Evolutionary conservation across 2,113 vertebrate species (phyloP).

Genomic region (Mus spicilegus): DNA sequence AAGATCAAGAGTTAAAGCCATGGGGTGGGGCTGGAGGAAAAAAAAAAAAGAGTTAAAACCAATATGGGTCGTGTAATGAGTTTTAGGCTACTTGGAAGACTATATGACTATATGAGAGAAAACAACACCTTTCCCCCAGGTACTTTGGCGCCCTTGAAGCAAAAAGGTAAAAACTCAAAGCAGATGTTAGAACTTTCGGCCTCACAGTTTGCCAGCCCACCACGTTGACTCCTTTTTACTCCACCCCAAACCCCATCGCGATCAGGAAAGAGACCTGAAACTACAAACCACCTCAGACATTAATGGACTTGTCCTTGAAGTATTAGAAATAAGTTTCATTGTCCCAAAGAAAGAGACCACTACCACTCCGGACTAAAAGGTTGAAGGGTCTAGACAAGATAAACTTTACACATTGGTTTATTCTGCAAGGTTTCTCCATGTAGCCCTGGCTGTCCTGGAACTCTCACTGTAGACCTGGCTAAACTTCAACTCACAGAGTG

Average conservation of each 20-base stretch:
- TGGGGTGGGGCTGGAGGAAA: too few species aligned
- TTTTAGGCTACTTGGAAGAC: neutral
- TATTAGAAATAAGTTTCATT: neutral
- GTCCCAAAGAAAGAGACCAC: neutral
- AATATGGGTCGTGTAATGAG: neutral
- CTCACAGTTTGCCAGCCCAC: neutral
- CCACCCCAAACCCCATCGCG: neutral
- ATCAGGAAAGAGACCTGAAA: neutral
- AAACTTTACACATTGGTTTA: neutral
- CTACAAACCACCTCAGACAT: neutral
- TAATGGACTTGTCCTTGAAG: neutral
- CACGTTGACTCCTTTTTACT: neutral
- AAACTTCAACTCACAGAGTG: neutral
- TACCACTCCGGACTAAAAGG: neutral
- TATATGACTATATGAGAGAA: neutral
- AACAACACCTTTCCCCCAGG: neutral
- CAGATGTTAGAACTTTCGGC: neutral
- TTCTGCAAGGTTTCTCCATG: neutral
- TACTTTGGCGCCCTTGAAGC: neutral
- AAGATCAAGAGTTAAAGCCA: neutral
- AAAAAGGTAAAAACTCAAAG: neutral
- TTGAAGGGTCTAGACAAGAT: neutral
- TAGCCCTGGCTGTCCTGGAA: neutral
- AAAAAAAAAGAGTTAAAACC: neutral
- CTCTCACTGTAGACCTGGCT: neutral